phyloP scores from a whole-genome alignment of 2,888 invertebrate genomes.

The Macrosiphum euphorbiae region DNA sequence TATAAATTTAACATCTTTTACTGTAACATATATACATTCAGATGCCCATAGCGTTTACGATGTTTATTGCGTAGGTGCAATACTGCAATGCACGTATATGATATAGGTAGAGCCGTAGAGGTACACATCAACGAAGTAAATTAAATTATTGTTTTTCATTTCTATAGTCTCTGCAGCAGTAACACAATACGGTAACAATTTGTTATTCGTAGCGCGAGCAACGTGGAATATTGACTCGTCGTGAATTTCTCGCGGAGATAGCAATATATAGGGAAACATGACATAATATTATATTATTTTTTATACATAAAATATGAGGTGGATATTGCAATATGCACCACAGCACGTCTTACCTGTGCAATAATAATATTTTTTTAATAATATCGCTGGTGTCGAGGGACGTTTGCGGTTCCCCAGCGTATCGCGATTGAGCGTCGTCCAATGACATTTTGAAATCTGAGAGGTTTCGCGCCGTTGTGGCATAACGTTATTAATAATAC shows the following conservation, averaged over 20 bases:
- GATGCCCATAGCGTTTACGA: neutral
- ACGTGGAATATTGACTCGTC: neutral
- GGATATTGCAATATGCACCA: neutral
- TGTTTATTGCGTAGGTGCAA: neutral
- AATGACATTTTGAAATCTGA: conserved; percentile 9
- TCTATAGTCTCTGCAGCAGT: neutral
- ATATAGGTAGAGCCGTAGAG: too few relatives aligned
- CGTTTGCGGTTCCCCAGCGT: neutral
- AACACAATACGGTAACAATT: neutral
- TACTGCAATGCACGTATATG: neutral
- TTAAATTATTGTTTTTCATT: neutral
- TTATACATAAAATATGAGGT: neutral
- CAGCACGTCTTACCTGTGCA: neutral
- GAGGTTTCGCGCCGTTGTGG: neutral
- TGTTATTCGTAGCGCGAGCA: neutral
- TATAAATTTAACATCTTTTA: too few relatives aligned
- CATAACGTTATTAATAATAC: neutral
- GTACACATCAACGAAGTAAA: neutral
- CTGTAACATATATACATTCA: neutral
- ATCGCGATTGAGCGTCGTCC: neutral
- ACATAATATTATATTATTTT: neutral
- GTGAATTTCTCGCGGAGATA: neutral
- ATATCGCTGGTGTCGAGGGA: neutral
- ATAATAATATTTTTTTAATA: neutral
- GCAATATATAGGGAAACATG: neutral